Evolutionary conservation across 2,797 vertebrate genomes (phyloP).

Genomic region (Chrysocyon brachyurus): DNA sequence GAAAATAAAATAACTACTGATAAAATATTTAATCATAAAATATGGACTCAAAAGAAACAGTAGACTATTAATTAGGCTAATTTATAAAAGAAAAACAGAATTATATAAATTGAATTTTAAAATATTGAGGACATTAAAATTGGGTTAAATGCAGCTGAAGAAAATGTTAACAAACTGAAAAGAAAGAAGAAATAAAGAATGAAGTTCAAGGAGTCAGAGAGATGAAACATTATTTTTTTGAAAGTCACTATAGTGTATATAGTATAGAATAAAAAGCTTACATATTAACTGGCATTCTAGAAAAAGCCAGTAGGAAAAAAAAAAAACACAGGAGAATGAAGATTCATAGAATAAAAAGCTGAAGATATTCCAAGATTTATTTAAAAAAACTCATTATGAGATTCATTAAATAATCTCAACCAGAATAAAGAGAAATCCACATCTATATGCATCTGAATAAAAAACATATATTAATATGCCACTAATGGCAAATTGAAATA

Average conservation of each 20-base stretch:
- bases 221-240: background rate
- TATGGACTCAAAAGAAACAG: background rate
- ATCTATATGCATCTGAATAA: background rate
- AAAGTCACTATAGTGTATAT: background rate
- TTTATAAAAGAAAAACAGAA: background rate
- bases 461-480: background rate
- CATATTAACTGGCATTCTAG: background rate
- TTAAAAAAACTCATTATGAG: background rate
- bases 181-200: conserved; percentile 3
- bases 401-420: background rate
- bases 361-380: background rate
- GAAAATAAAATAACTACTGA: background rate
- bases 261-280: background rate
- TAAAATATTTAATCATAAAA: background rate
- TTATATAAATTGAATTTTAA: background rate
- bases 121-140: background rate
- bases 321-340: background rate
- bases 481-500: background rate
- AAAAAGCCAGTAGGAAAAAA: background rate
- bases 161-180: conserved; percentile 46
- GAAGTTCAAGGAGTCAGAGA: background rate
- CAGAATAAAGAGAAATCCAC: background rate
- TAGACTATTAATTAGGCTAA: background rate
- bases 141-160: background rate
- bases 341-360: conserved; percentile 13